Evolutionary conservation across 2,797 vertebrate genomes (phyloP).

Genomic region (Atherinosoma microstoma): DNA sequence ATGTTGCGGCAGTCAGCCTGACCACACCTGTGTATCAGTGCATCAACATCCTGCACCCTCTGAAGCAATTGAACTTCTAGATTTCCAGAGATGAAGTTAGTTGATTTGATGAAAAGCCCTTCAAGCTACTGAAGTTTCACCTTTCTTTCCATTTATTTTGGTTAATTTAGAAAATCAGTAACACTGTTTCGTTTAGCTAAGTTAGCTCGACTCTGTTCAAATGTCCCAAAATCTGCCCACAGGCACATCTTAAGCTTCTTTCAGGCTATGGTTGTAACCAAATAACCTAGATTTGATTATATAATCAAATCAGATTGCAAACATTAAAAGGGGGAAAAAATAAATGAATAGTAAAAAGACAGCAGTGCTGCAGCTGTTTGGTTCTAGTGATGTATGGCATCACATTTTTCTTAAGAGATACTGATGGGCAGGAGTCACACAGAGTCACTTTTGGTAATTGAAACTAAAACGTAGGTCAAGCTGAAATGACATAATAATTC

Average conservation of each 20-base stretch:
- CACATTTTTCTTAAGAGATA: background rate
- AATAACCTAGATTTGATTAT: background rate
- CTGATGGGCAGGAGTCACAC: background rate
- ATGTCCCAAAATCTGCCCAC: slow-evolving; percentile 5
- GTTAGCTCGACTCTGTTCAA: background rate
- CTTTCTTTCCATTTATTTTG: background rate
- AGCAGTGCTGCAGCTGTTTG: background rate
- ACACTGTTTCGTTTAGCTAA: background rate
- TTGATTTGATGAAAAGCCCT: background rate
- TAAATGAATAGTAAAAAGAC: background rate
- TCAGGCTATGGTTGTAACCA: background rate
- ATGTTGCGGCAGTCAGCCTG: background rate
- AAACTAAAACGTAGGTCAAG: background rate
- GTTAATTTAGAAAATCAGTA: background rate
- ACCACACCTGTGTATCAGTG: background rate
- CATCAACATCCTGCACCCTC: background rate
- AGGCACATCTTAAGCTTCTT: background rate
- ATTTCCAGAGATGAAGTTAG: slow-evolving; percentile 1
- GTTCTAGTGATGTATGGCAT: background rate
- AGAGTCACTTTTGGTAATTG: background rate
- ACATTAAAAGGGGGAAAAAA: background rate
- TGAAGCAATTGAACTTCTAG: no score
- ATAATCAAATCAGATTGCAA: background rate
- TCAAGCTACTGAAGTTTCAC: background rate
- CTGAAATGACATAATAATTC: slow-evolving; percentile 2